A percentile compares a stretch with the other conserved stretches of the same genome.
Evolutionary conservation across 2,797 vertebrate genomes (phyloP).

Genomic region (Cichlasoma orientale): DNA sequence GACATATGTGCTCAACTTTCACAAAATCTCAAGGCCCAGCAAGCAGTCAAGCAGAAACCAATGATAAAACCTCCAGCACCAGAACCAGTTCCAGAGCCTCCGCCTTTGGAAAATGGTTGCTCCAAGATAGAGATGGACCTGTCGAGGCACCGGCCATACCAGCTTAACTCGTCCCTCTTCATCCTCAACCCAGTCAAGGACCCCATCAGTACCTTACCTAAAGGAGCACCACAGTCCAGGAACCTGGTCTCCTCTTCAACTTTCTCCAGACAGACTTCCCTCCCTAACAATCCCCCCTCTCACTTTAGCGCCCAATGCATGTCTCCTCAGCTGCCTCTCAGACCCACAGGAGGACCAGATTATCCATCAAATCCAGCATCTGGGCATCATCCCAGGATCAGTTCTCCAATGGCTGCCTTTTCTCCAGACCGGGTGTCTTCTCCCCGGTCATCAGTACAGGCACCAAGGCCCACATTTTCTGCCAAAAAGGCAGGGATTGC

Average conservation of each 20-base stretch:
- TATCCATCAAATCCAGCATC: conserved; percentile 50
- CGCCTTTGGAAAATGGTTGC: conserved; percentile 85
- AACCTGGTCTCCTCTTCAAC: conserved; percentile 71
- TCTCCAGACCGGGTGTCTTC: conserved; percentile 83
- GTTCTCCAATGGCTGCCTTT: conserved; percentile 75
- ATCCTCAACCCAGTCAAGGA: conserved; percentile 90
- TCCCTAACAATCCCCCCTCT: conserved; percentile 76
- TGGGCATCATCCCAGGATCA: conserved; percentile 75
- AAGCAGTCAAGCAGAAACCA: conserved; percentile 78
- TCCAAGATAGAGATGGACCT: conserved; percentile 90
- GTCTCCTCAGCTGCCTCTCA: conserved; percentile 74
- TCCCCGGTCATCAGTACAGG: conserved; percentile 82
- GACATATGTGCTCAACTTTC: conserved; percentile 83
- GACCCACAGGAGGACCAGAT: conserved; percentile 49
- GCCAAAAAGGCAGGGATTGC: conserved; percentile 91
- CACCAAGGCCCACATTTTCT: conserved; percentile 93
- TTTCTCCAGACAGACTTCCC: conserved; percentile 80
- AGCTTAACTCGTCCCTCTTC: conserved; percentile 91
- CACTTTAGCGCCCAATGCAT: conserved; percentile 74
- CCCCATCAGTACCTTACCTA: conserved; percentile 81
- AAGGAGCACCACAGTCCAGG: conserved; percentile 84
- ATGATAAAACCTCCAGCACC: conserved; percentile 54
- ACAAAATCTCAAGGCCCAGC: conserved; percentile 80
- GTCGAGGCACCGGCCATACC: conserved; percentile 90
- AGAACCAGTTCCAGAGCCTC: conserved; percentile 66